Evolutionary conservation across 2,888 invertebrate genomes (phyloP), one percentile per base, ranked within the genome.

Genomic region (Stenodera caucasica): DNA sequence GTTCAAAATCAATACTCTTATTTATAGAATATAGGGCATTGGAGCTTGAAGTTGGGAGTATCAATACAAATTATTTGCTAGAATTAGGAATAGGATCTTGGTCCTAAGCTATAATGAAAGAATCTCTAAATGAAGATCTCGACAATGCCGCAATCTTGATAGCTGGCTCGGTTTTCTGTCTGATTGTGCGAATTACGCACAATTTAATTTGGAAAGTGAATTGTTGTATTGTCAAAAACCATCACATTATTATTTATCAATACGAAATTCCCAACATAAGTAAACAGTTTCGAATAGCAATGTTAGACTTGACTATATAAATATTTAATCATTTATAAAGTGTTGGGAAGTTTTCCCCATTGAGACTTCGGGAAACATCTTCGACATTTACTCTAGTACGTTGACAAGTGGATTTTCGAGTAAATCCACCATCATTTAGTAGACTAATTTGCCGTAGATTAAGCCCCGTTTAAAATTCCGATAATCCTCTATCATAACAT

Each of bases 1-100:
- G 21, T 45, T 18, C 11, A 8, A 45, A 45, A 45, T 45, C 37
- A 15, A 40, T 40, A 40, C 37, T 40, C 18, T 40, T 52, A 52
- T 52, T 52, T 52, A 52, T 52, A 52, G 52, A 52, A 32, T 52
- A 52, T 15, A 52, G 52, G 52, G 18, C n/a, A 52, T 52, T 45
- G 11, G 5, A 21, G 21, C 9, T 45, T 45, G 8, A 45, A 45
- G 21, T 21, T 45, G 45, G 4, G 21, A 45, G 21, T 45, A 45
- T 11, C 45, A 21, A 21, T 21, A 2, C 45, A 21, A 45, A 21
- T 45, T 40, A 40, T 30, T 30, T 30, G 9, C 6, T 30, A 8
- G 2, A 4, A 5, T 30, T 30, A 30, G 7, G 1, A 30, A 30
- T 30, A 30, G 30, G 6, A 30, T 8, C 6, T 30, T 8, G 30